phyloP scores from a whole-genome alignment of 23 tunicate genomes.

The Halocynthia roretzi region DNA sequence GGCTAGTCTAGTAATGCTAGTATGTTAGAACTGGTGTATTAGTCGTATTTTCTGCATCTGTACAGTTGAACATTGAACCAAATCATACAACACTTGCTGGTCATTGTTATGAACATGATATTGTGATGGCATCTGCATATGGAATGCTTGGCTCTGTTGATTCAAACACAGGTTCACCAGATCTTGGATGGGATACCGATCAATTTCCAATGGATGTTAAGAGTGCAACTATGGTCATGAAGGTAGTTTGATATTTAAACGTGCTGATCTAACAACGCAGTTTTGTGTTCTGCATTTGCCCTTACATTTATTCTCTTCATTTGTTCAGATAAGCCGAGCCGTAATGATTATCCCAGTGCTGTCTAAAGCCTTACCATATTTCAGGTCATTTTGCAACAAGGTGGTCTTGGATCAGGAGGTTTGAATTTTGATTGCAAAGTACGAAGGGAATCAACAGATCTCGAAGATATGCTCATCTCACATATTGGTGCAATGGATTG shows the following conservation, averaged over 20 bases:
- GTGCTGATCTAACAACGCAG: not conserved
- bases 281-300: not conserved
- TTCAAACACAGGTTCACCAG: slow-evolving; percentile 95
- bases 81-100: slow-evolving; percentile 95
- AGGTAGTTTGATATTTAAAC: slow-evolving; percentile 22
- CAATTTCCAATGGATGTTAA: slow-evolving; percentile 96
- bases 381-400: slow-evolving; percentile 73
- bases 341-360: no score
- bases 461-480: slow-evolving; percentile 76
- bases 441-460: slow-evolving; percentile 85
- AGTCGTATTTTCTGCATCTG: not conserved
- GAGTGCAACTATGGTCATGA: slow-evolving; percentile 89
- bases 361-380: not conserved
- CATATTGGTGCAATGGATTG: slow-evolving; percentile 97
- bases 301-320: no score
- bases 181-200: slow-evolving; percentile 97
- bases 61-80: slow-evolving; percentile 88
- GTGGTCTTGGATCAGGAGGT: slow-evolving; percentile 88
- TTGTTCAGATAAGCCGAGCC: no score
- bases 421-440: slow-evolving; percentile 96
- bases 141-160: slow-evolving; percentile 84
- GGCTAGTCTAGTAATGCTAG: no score
- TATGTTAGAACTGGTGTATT: no score
- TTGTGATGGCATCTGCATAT: slow-evolving; percentile 87
- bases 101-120: slow-evolving; percentile 85